Base-by-base conservation (phyloP, 2,113 vertebrate species). In the Lophius piscatorius region DNA sequence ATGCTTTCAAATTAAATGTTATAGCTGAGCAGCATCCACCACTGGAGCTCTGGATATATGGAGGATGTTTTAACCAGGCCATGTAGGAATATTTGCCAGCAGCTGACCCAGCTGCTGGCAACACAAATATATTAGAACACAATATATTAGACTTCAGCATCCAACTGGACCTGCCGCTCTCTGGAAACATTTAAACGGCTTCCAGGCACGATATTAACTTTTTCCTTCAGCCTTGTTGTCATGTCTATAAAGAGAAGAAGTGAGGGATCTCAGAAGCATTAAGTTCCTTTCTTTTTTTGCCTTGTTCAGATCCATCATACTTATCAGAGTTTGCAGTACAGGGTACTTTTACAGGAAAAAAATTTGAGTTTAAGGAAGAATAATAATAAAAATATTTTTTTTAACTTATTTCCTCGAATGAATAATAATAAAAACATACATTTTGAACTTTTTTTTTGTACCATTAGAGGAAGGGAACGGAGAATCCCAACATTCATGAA, bases 1-100 rank as follows among this genome's bases (percentile, higher is more conserved):
- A 38, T 63, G 39, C 48, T 26, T 36, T 51, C 59, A 66, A 76
- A 87, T 81, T 71, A 61, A 81, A 82, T 49, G 65, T 58, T 77
- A 58, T 57, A 48, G 52, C 6, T 21, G 40, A 76, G 56, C 41
- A 38, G 9, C 49, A 23, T 55, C 41, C 28, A 16, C 45, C 4
- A 8, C 41, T 26, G 31, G 28, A 42, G 61, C 74, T 36, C 22
- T 0, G 58, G 11, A 63, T 73, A 63, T 50, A 59, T 39, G 22
- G 36, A 38, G 71, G 63, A 63, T 11, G 14, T 70, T 70, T 70
- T 72, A 46, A 76, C 57, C 42, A 36, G 45, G 47, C 58, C 67
- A 58, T 44, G 63, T 40, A 56, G 40, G 64, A 57, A 49, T 63
- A 58, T 61, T 42, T 54, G 41, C 52, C 29, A 10, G 57, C 72